phyloP scores from a whole-genome alignment of 2,113 vertebrate genomes.

The Oncorhynchus masou region DNA sequence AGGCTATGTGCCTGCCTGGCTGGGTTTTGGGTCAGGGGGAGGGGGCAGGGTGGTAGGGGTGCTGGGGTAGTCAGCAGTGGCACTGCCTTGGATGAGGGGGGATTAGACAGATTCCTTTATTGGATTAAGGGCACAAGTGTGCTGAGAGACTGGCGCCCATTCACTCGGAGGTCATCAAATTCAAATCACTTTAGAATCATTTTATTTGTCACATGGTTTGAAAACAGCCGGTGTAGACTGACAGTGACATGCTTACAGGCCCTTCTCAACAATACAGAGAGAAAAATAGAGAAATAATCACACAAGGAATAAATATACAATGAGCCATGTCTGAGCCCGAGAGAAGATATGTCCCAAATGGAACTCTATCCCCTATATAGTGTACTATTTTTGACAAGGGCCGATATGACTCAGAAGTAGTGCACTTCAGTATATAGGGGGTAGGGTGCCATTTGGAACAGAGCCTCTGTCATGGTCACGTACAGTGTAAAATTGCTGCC shows the following conservation, averaged over 20 bases:
- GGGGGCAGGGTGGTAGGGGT: constrained; percentile 13
- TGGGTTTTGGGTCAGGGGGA: constrained; percentile 29
- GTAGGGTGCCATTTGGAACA: too few relatives aligned
- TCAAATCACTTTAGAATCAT: too few relatives aligned
- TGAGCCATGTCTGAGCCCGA: constrained; percentile 13
- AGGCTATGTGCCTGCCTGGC: constrained; percentile 23
- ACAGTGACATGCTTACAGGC: too few relatives aligned
- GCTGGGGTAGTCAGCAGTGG: background rate
- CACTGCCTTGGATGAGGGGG: constrained; percentile 36
- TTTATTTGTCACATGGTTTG: too few relatives aligned
- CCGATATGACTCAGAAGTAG: constrained; percentile 13
- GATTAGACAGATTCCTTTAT: constrained; percentile 59
- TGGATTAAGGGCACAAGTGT: constrained; percentile 36
- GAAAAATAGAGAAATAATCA: too few relatives aligned
- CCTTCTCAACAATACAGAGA: too few relatives aligned
- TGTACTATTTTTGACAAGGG: background rate
- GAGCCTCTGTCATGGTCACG: too few relatives aligned
- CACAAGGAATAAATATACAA: too few relatives aligned
- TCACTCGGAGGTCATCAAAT: constrained; percentile 35
- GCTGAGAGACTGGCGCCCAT: constrained; percentile 37
- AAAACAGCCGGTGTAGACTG: too few relatives aligned
- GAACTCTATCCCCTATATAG: constrained; percentile 26
- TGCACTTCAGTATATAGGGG: too few relatives aligned
- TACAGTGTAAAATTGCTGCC: too few relatives aligned
- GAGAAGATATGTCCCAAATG: background rate